phyloP scores from a whole-genome alignment of 2,888 invertebrate species.

The Hirtodrosophila duncani region DNA sequence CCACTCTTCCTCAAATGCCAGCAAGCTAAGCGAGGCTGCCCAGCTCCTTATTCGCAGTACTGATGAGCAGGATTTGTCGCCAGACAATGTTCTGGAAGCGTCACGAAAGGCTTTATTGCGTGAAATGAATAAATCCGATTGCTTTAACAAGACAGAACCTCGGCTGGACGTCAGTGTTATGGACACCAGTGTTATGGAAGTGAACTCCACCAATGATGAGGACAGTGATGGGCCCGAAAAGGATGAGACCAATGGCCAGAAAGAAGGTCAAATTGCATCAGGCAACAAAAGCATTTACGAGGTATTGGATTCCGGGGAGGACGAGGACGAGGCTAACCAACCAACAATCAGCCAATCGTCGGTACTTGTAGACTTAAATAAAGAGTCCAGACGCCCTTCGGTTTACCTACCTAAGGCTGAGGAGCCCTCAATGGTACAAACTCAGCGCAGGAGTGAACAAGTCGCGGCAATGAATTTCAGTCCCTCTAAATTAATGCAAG shows the following conservation, averaged over 20 bases:
- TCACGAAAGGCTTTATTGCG: slow-evolving; percentile 30
- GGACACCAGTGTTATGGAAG: background rate
- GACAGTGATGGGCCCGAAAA: background rate
- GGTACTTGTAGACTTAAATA: slow-evolving; percentile 13
- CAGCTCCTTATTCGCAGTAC: slow-evolving; percentile 19
- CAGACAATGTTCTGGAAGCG: slow-evolving; percentile 14
- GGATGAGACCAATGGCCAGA: too few species aligned
- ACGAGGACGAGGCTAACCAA: background rate
- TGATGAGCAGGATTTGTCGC: background rate
- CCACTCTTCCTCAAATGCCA: slow-evolving; percentile 17
- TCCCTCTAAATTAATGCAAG: too few species aligned
- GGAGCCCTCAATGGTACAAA: too few species aligned
- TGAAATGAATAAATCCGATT: slow-evolving; percentile 33
- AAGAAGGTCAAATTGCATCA: too few species aligned
- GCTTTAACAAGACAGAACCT: slow-evolving; percentile 42
- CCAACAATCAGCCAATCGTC: slow-evolving; percentile 11
- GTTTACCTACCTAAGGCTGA: too few species aligned
- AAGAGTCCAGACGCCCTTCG: slow-evolving; percentile 7
- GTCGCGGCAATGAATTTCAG: too few species aligned
- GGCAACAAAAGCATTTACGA: slow-evolving; percentile 8
- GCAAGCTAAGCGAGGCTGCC: slow-evolving; percentile 42
- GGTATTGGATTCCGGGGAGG: slow-evolving; percentile 18
- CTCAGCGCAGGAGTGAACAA: too few species aligned
- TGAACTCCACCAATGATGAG: slow-evolving; percentile 1
- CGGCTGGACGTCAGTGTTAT: slow-evolving; percentile 26